These are phyloP conservation scores for Sclerurus mexicanus DNA, from an alignment of 2,113 vertebrate genomes.

Conservation along the genomic window DNA sequence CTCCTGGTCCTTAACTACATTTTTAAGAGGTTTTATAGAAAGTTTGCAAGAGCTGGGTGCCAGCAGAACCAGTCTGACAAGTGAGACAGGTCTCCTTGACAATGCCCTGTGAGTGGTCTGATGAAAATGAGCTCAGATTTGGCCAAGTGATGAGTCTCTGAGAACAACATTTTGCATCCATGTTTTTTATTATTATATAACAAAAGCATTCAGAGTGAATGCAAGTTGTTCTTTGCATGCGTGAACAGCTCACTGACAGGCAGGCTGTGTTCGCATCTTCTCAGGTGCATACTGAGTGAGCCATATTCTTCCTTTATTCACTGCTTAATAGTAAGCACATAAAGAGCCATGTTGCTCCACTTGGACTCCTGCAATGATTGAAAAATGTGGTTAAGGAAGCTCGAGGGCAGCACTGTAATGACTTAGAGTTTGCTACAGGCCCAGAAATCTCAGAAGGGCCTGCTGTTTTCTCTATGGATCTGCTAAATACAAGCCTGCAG, in stretches of 20 bases:
- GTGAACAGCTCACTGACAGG: neutral
- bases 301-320: neutral
- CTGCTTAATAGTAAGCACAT: neutral
- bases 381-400: neutral
- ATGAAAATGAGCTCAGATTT: neutral
- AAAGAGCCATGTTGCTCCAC: neutral
- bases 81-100: neutral
- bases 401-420: neutral
- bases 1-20: neutral
- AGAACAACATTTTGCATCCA: neutral
- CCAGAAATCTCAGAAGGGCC: neutral
- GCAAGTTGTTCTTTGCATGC: neutral
- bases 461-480: neutral
- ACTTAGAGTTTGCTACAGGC: neutral
- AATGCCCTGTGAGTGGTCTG: neutral
- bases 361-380: neutral
- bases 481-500: neutral
- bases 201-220: neutral
- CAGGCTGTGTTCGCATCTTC: neutral
- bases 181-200: neutral
- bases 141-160: neutral
- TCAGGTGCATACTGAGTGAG: neutral
- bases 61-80: neutral
- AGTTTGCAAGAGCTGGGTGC: neutral
- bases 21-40: neutral